A percentile compares a stretch with the other conserved stretches of the same genome.
Evolutionary conservation across 2,113 vertebrate genomes (phyloP).

Genomic region (Lamprologus lemairii): DNA sequence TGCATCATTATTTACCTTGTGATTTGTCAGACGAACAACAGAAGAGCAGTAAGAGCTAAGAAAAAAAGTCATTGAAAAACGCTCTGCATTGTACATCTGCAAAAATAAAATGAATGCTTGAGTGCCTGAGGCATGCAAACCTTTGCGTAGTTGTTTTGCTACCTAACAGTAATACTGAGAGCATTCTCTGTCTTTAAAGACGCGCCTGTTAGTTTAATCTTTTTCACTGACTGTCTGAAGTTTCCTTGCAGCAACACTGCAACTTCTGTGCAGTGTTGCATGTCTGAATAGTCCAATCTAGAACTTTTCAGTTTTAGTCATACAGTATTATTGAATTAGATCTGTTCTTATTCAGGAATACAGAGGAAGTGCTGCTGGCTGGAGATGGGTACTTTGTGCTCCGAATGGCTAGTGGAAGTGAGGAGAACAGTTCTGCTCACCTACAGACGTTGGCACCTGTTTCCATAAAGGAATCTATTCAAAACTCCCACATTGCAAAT

Average conservation of each 20-base stretch:
- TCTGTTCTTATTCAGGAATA: conserved; percentile 23
- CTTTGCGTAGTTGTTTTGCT: not conserved
- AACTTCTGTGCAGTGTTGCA: not conserved
- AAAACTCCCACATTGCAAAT: conserved; percentile 14
- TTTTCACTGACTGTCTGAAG: not conserved
- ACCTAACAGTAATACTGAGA: not conserved
- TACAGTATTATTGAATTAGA: conserved; percentile 19
- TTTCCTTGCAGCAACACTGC: not conserved
- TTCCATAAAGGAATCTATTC: conserved; percentile 14
- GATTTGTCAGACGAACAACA: conserved; percentile 16
- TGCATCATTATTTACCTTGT: conserved; percentile 60
- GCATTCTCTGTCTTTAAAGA: not conserved
- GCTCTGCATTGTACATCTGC: not conserved
- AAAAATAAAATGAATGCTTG: conserved; percentile 25
- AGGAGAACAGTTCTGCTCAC: conserved; percentile 19
- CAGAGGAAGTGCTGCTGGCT: conserved; percentile 44
- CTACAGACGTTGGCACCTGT: conserved; percentile 25
- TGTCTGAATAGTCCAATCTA: not conserved
- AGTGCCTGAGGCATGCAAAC: not conserved
- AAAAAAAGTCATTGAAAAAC: conserved; percentile 3
- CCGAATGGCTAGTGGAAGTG: conserved; percentile 45
- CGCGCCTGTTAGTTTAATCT: not conserved
- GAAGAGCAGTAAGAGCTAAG: not conserved
- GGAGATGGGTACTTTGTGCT: conserved; percentile 50
- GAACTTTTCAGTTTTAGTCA: not conserved